Percentiles rank a stretch among this genome's conserved stretches.
Evolutionary conservation across 2,888 invertebrate species (phyloP).

Genomic region (Diarsia rubi): DNA sequence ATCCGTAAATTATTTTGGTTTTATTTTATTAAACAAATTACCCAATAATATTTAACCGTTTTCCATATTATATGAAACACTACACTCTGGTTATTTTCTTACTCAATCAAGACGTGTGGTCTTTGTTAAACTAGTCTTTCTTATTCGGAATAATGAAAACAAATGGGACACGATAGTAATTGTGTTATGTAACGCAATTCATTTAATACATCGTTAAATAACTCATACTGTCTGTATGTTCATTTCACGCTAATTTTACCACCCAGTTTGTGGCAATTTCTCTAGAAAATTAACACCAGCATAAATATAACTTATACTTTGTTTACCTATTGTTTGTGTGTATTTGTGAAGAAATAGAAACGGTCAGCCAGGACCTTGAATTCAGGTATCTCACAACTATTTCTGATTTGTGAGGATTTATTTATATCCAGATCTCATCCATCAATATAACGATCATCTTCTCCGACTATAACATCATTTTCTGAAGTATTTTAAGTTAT

Average conservation of each 20-base stretch:
- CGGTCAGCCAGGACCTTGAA: constrained; percentile 46
- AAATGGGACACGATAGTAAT: constrained; percentile 51
- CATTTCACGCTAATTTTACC: constrained; percentile 48
- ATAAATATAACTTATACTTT: constrained; percentile 26
- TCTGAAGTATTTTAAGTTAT: constrained; percentile 41
- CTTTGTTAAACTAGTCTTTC: constrained; percentile 39
- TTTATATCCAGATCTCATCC: constrained; percentile 52
- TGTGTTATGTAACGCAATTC: constrained; percentile 43
- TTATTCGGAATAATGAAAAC: constrained; percentile 51
- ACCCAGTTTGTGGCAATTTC: constrained; percentile 27
- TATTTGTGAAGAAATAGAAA: constrained; percentile 22
- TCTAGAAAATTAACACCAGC: constrained; percentile 20
- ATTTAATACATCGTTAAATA: constrained; percentile 49
- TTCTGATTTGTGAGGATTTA: constrained; percentile 52
- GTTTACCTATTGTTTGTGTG: constrained; percentile 32
- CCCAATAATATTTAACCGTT: not conserved
- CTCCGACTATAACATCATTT: constrained; percentile 35
- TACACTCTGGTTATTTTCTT: constrained; percentile 54
- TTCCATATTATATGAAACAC: constrained; percentile 48
- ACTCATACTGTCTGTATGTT: constrained; percentile 42
- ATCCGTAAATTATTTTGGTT: not conserved
- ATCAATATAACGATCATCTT: constrained; percentile 46
- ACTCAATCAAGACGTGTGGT: constrained; percentile 43
- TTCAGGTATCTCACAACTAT: constrained; percentile 49
- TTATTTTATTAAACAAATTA: not conserved